phyloP scores from a whole-genome alignment of 2,113 vertebrate species.

The Chloebia gouldiae region DNA sequence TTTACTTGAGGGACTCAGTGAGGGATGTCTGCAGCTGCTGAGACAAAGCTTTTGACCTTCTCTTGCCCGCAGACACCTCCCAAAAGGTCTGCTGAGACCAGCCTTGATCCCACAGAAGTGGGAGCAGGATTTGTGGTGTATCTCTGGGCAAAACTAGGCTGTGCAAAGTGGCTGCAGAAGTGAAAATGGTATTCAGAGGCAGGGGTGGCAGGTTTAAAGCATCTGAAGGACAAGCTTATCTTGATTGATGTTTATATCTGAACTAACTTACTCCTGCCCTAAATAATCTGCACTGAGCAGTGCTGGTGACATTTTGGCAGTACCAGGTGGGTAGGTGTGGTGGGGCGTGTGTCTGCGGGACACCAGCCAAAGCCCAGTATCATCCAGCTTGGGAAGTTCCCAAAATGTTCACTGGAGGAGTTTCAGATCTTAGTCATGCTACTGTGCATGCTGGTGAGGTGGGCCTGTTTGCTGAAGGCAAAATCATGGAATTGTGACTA shows the following conservation, averaged over 20 bases:
- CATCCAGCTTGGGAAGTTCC: background rate
- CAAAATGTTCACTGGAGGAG: background rate
- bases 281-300: background rate
- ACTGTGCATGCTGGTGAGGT: background rate
- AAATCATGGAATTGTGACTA: rapidly evolving
- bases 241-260: background rate
- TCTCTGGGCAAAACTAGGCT: background rate
- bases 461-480: background rate
- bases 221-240: background rate
- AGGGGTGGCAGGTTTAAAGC: background rate
- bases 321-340: background rate
- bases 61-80: background rate
- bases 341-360: rapidly evolving
- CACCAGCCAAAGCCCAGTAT: background rate
- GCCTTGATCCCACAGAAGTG: background rate
- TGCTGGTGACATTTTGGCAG: background rate
- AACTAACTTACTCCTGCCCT: background rate
- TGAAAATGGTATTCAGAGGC: background rate
- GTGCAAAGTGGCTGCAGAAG: background rate
- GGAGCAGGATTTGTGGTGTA: background rate
- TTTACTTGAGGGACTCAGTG: background rate
- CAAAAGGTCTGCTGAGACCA: background rate
- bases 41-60: background rate
- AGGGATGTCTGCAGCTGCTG: background rate
- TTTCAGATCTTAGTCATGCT: background rate